Percentiles rank a stretch among this genome's conserved stretches.
Conservation (phyloP, 2,888 invertebrate genomes). For the Drosophila phalerata region DNA sequence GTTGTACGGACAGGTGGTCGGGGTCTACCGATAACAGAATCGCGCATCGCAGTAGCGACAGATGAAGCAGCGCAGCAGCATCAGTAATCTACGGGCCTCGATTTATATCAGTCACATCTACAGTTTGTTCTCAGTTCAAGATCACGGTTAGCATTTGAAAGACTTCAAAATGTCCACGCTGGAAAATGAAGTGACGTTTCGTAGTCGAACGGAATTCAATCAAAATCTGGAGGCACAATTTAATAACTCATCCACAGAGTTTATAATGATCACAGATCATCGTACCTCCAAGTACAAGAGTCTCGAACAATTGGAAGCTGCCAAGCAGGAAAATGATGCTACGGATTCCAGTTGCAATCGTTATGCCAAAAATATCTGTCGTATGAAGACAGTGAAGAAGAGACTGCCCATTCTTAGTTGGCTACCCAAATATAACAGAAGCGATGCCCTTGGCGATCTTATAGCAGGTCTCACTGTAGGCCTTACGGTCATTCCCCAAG, state of each 20-base stretch:
- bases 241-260: conserved; percentile 81
- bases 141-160: conserved; percentile 9
- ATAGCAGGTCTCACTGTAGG: conserved; percentile 98
- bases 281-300: conserved; percentile 78
- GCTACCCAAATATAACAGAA: conserved; percentile 91
- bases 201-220: conserved; percentile 62
- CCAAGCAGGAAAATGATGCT: conserved; percentile 31
- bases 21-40: conserved; percentile 62
- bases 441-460: conserved; percentile 93
- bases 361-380: conserved; percentile 86
- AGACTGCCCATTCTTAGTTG: conserved; percentile 91
- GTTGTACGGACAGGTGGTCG: conserved; percentile 63
- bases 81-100: conserved; percentile 17
- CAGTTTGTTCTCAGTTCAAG: conserved; percentile 38
- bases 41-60: conserved; percentile 56
- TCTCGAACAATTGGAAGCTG: conserved; percentile 67
- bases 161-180: conserved; percentile 73
- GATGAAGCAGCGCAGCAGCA: conserved; percentile 14
- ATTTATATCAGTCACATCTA: conserved; percentile 39
- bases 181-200: conserved; percentile 76
- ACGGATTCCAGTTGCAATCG: conserved; percentile 46
- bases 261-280: conserved; percentile 82
- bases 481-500: conserved; percentile 90
- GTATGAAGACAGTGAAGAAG: conserved; percentile 90
- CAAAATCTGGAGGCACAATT: conserved; percentile 78